Percentiles rank a stretch among this genome's conserved stretches.
Conservation (phyloP, 2,113 vertebrate genomes). For the Nerophis lumbriciformis region DNA sequence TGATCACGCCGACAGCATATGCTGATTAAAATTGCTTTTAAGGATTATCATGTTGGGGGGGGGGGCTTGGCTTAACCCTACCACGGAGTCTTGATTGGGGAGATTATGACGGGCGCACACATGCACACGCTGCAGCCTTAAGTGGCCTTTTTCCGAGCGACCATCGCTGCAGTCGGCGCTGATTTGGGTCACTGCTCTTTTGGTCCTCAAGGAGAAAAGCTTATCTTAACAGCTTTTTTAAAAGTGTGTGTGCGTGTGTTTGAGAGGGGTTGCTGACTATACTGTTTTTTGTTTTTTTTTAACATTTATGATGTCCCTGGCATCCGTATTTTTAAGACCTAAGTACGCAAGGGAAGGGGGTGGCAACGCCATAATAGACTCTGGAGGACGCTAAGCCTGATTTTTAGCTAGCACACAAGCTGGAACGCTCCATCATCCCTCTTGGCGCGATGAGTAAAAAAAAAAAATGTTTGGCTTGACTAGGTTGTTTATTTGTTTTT, state of each 20-base stretch:
- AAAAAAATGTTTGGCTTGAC: slow-evolving; percentile 50
- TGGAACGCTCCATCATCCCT: slow-evolving; percentile 4
- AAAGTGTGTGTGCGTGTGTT: slow-evolving; percentile 9
- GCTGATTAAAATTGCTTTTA: slow-evolving; percentile 40
- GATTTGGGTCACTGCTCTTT: slow-evolving; percentile 53
- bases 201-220: slow-evolving; percentile 34
- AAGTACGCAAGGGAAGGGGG: slow-evolving; percentile 51
- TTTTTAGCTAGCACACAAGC: neutral
- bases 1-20: slow-evolving; percentile 39
- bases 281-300: slow-evolving; percentile 25
- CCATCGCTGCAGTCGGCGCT: slow-evolving; percentile 4
- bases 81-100: slow-evolving; percentile 54
- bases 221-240: slow-evolving; percentile 48
- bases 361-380: slow-evolving; percentile 54
- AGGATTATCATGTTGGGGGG: slow-evolving; percentile 37
- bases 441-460: neutral
- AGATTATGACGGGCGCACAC: slow-evolving; percentile 42
- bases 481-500: slow-evolving; percentile 10
- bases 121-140: slow-evolving; percentile 31
- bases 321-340: slow-evolving; percentile 36
- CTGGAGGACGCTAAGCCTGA: slow-evolving; percentile 50
- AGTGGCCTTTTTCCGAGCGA: slow-evolving; percentile 32
- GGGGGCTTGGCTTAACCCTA: slow-evolving; percentile 34
- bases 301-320: neutral
- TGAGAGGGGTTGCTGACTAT: slow-evolving; percentile 27